A percentile compares a stretch with the other conserved stretches of the same genome.
These are phyloP conservation scores for Delia radicum DNA, from an alignment of 1,140 invertebrate species.

Conservation along the genomic window DNA sequence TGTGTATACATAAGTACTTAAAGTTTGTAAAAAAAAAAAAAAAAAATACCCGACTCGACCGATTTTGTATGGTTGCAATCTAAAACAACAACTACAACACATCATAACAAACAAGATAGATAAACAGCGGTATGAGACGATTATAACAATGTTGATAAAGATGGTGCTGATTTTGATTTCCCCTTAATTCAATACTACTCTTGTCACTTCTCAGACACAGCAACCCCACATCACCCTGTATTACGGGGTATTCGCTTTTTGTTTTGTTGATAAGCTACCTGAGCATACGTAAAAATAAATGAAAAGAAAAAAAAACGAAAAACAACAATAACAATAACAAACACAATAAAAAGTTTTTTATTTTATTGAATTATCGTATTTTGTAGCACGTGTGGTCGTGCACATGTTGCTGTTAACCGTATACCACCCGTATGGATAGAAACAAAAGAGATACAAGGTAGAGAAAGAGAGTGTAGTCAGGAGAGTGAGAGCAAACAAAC, in stretches of 20 bases:
- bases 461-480: background rate
- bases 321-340: background rate
- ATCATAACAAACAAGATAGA: background rate
- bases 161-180: background rate
- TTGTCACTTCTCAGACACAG: background rate
- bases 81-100: background rate
- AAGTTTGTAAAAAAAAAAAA: background rate
- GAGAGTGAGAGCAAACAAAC: background rate
- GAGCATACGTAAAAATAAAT: background rate
- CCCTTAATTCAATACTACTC: background rate
- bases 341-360: background rate
- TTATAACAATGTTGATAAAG: background rate
- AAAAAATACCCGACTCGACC: background rate
- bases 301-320: background rate
- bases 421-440: background rate
- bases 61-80: background rate
- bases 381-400: slow-evolving; percentile 55
- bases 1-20: no score
- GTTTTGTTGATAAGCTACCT: background rate
- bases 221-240: no score
- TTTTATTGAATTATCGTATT: slow-evolving; percentile 27
- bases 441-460: background rate
- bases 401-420: slow-evolving; percentile 45
- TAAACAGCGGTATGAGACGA: background rate
- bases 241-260: background rate